These are phyloP conservation scores for Agrochola macilenta DNA, from an alignment of 2,888 invertebrate species.

Conservation along the genomic window DNA sequence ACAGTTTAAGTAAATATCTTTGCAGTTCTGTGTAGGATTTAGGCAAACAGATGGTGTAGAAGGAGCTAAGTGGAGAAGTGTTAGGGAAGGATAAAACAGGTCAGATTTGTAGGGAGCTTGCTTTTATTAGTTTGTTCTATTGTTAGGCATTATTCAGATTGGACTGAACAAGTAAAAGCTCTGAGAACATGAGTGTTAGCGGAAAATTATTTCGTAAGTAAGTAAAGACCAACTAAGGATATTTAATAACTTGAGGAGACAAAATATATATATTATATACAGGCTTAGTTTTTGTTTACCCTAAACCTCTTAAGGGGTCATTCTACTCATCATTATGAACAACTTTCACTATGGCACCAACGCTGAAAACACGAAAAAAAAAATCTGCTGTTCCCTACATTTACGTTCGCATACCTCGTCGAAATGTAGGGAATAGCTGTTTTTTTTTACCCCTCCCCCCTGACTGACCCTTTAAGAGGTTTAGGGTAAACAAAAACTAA, in stretches of 20 bases:
- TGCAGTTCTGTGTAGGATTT: conserved; percentile 21
- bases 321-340: too few relatives aligned
- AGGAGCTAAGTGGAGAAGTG: conserved; percentile 5
- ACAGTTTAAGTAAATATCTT: conserved; percentile 43
- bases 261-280: too few relatives aligned
- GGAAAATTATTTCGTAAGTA: not conserved
- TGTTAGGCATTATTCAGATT: not conserved
- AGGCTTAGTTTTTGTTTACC: too few relatives aligned
- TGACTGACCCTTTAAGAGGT: too few relatives aligned
- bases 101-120: not conserved
- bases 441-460: too few relatives aligned
- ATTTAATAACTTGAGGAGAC: not conserved
- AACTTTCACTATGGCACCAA: too few relatives aligned
- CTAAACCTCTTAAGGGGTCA: too few relatives aligned
- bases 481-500: too few relatives aligned
- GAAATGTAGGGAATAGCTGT: too few relatives aligned
- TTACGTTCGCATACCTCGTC: too few relatives aligned
- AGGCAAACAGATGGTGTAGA: conserved; percentile 18
- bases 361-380: too few relatives aligned
- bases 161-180: not conserved
- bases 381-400: too few relatives aligned
- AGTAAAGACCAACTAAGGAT: not conserved
- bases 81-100: not conserved
- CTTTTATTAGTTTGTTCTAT: not conserved
- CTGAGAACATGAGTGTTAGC: not conserved